Evolutionary conservation across 2,797 vertebrate species (phyloP).

Genomic region (Ptychadena robeensis): DNA sequence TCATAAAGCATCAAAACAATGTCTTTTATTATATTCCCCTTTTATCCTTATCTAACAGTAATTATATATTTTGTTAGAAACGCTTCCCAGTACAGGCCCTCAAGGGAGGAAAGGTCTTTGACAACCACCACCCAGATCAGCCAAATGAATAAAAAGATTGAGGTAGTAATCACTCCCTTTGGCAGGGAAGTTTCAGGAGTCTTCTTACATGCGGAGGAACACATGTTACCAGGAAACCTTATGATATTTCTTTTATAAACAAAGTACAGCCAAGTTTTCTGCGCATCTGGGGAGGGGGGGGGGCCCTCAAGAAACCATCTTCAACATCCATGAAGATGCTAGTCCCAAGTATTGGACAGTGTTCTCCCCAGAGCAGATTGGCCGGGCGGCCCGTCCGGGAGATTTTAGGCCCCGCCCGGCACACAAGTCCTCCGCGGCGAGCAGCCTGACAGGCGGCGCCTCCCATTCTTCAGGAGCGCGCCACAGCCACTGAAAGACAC

Average conservation of each 20-base stretch:
- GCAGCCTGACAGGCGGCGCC: too few relatives aligned
- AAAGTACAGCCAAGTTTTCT: neutral
- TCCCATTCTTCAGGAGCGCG: too few relatives aligned
- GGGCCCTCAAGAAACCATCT: neutral
- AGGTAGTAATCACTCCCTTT: conserved; percentile 29
- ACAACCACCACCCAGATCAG: conserved; percentile 7
- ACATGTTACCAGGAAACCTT: conserved; percentile 14
- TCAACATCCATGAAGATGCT: neutral
- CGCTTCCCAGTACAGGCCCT: conserved; percentile 11
- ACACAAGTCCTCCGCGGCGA: too few relatives aligned
- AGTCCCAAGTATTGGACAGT: too few relatives aligned
- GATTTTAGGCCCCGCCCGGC: too few relatives aligned
- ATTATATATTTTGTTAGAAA: neutral
- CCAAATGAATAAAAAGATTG: conserved; percentile 10
- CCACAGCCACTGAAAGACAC: too few relatives aligned
- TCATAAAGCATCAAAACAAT: neutral
- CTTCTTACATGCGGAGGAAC: conserved; percentile 2
- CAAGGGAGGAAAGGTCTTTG: conserved; percentile 27
- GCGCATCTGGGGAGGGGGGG: neutral
- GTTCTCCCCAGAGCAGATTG: too few relatives aligned
- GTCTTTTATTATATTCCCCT: neutral
- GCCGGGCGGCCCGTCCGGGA: too few relatives aligned
- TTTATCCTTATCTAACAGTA: neutral
- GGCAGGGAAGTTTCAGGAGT: conserved; percentile 28
- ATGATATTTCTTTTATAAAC: conserved; percentile 13